Evolutionary conservation across 1,140 invertebrate species (phyloP).

Genomic region (Drosophila ercepeae): DNA sequence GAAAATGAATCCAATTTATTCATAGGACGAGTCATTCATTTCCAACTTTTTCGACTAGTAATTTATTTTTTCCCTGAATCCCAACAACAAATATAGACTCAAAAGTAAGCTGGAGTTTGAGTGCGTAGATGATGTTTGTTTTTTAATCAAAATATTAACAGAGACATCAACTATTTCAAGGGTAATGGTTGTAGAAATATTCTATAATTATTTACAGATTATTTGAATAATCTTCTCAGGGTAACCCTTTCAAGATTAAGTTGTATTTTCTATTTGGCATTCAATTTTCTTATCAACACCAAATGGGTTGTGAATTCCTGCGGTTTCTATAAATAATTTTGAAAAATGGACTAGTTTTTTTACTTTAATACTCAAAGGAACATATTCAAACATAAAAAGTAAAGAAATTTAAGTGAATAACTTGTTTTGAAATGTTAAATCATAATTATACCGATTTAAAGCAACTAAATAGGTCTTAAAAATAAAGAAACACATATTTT

Average conservation of each 20-base stretch:
- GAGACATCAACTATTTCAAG: neutral
- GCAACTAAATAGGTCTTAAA: no score
- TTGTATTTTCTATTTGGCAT: constrained; percentile 21
- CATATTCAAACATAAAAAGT: no score
- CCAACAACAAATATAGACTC: neutral
- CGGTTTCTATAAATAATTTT: neutral
- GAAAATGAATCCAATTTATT: constrained; percentile 47
- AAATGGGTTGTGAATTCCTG: neutral
- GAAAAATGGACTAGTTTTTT: neutral
- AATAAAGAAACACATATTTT: no score
- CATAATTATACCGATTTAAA: no score
- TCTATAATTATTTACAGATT: neutral
- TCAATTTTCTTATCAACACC: constrained; percentile 27
- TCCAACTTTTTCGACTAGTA: constrained; percentile 24
- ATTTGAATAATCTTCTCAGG: neutral
- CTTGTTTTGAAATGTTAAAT: no score
- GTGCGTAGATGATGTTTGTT: no score
- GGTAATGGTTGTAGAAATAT: neutral
- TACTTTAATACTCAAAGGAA: no score
- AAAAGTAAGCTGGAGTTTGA: constrained; percentile 1
- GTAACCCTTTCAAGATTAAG: constrained; percentile 22
- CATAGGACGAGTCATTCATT: constrained; percentile 33
- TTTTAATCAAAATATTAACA: neutral
- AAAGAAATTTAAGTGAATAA: no score
- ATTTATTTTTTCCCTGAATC: constrained; percentile 13